Evolutionary conservation across 2,888 invertebrate species (phyloP), one percentile per base, ranked within the genome.

Genomic region (Meteorus colon): DNA sequence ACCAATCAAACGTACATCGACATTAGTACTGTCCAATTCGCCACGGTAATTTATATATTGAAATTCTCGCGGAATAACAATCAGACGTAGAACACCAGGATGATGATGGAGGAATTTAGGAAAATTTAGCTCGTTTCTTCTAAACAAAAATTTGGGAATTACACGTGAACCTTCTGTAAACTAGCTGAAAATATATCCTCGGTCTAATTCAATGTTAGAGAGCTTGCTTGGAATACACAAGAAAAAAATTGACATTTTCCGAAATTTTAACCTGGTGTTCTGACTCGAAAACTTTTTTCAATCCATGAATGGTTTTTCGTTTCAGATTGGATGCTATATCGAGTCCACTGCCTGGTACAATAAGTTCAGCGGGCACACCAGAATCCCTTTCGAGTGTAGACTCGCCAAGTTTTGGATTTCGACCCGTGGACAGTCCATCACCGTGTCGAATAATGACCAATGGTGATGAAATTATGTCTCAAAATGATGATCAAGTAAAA

Each of bases 341-440:
- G 59, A 91, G 90, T 83, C 91, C 91, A 12, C 85, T 91, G 73
- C 91, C 91, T 74, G 92, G 92, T 67, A 92, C 92, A 2, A 87
- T 92, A 67, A 92, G 92, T 84, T 92, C 92, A 1, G 91, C 91
- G 4, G 92, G 92, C 48, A 93, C 93, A 1, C 92, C 93, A 1
- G 93, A 93, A 85, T 92, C 92, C 29, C 85, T 93, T 62, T 93
- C 92, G 27, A 92, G 93, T 82, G 92, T 91, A 1, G 93, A 92
- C 86, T 93, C 93, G 3, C 92, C 93, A 10, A 90, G 91, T 76
- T 92, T 92, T 84, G 91, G 90, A 70, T 92, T 92, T 86, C 89
- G 90, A 79, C 89, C 90, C 77, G 91, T 92, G 45, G 92, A 92
- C 84, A 92, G 92, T 84, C 92, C 92, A 5, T 91, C 91, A 2